Conservation (phyloP, 2,888 invertebrate genomes). For the Abscondita cerata region DNA sequence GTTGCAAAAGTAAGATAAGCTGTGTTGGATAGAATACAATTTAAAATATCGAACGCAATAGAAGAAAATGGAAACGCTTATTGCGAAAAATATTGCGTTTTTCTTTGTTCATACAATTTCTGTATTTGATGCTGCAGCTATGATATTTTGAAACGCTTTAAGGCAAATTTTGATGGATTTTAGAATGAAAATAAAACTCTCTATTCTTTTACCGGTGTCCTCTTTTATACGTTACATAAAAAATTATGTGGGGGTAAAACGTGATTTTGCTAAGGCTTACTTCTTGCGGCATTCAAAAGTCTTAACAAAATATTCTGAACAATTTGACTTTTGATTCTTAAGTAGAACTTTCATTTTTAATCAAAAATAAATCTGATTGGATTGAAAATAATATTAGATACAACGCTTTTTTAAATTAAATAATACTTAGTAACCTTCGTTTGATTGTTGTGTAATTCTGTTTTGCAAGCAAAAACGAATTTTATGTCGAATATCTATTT, state of each 20-base stretch:
- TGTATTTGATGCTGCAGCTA: conserved; percentile 20
- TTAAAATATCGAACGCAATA: conserved; percentile 33
- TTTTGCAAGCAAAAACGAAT: not conserved
- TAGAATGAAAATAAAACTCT: conserved; percentile 14
- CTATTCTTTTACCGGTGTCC: not conserved
- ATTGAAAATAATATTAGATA: no score
- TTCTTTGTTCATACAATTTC: conserved; percentile 22
- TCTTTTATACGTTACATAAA: no score
- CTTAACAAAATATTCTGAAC: no score
- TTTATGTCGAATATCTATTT: conserved; percentile 5
- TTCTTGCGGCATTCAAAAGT: no score
- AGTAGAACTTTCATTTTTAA: no score
- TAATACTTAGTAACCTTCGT: no score
- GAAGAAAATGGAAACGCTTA: conserved; percentile 28
- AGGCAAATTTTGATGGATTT: conserved; percentile 19
- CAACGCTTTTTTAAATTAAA: no score
- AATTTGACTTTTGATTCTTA: no score
- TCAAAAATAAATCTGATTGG: no score
- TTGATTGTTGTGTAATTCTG: no score
- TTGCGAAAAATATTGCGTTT: conserved; percentile 30
- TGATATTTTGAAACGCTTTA: conserved; percentile 19
- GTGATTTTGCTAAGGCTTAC: no score
- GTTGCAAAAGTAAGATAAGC: conserved; percentile 26
- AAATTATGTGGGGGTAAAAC: no score
- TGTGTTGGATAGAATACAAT: conserved; percentile 27